Evolutionary conservation across 1,140 invertebrate genomes (phyloP).

Genomic region (Nymphalis io): DNA sequence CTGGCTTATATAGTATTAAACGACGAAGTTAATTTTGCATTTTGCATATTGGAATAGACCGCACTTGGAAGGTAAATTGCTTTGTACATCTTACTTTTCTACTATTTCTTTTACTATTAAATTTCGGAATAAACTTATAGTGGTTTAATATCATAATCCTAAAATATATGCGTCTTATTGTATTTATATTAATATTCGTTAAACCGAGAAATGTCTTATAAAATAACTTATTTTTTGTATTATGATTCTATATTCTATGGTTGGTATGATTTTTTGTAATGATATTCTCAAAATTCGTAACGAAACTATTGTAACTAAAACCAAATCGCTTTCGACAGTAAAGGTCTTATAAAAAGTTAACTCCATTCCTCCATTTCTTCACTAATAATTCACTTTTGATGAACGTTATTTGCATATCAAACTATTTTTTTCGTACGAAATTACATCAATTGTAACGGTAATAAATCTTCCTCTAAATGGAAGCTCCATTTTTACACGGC

Average conservation of each 20-base stretch:
- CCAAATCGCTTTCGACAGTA: too few species aligned
- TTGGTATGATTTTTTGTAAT: too few species aligned
- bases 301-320: too few species aligned
- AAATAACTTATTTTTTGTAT: too few species aligned
- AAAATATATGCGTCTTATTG: too few species aligned
- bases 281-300: too few species aligned
- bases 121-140: too few species aligned
- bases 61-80: neutral
- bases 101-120: neutral
- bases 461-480: constrained; percentile 45
- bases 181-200: too few species aligned
- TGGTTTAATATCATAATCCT: too few species aligned
- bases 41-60: neutral
- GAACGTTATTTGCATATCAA: constrained; percentile 37
- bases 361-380: neutral
- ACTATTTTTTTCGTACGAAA: constrained; percentile 35
- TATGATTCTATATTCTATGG: too few species aligned
- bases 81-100: neutral
- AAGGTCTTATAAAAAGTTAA: neutral
- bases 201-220: too few species aligned
- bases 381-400: constrained; percentile 33
- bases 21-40: neutral
- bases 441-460: constrained; percentile 39
- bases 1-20: neutral
- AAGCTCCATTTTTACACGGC: constrained; percentile 31